These are phyloP conservation scores for Excalfactoria chinensis DNA, from an alignment of 2,113 vertebrate genomes.

Conservation along the genomic window DNA sequence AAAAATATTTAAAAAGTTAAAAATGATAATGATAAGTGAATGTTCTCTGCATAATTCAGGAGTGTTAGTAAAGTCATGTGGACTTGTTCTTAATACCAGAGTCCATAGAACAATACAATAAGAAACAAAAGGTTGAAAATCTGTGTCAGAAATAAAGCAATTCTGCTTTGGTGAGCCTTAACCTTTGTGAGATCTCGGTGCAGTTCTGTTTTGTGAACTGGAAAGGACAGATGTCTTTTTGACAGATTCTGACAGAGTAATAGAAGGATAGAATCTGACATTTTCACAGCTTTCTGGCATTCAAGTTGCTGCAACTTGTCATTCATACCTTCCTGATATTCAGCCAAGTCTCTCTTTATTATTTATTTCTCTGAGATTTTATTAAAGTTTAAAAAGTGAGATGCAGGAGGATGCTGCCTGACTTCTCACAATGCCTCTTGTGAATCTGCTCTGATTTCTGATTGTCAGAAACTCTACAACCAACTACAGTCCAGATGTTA, in stretches of 20 bases:
- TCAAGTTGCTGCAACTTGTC: slow-evolving; percentile 37
- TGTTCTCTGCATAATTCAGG: not conserved
- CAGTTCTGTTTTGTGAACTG: not conserved
- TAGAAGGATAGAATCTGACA: slow-evolving; percentile 23
- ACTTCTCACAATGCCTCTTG: not conserved
- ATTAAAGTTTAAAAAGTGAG: slow-evolving; percentile 42
- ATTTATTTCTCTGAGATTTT: slow-evolving; percentile 21
- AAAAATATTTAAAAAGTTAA: not conserved
- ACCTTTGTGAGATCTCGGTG: slow-evolving; percentile 44
- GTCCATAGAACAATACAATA: not conserved
- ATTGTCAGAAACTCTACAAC: not conserved
- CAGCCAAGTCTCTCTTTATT: not conserved
- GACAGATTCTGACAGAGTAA: not conserved
- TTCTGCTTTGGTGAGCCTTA: not conserved
- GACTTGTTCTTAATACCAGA: not conserved
- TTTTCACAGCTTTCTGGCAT: not conserved
- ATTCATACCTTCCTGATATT: slow-evolving; percentile 31
- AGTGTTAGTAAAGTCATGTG: not conserved
- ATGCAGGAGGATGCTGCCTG: not conserved
- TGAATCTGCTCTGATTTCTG: not conserved
- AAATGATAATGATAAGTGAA: not conserved
- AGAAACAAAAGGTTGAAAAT: not conserved
- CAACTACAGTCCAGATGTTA: not conserved
- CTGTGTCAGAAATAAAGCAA: not conserved
- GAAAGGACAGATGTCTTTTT: slow-evolving; percentile 22